Conservation (phyloP, 2,797 vertebrate genomes). For the Macropus fuliginosus region DNA sequence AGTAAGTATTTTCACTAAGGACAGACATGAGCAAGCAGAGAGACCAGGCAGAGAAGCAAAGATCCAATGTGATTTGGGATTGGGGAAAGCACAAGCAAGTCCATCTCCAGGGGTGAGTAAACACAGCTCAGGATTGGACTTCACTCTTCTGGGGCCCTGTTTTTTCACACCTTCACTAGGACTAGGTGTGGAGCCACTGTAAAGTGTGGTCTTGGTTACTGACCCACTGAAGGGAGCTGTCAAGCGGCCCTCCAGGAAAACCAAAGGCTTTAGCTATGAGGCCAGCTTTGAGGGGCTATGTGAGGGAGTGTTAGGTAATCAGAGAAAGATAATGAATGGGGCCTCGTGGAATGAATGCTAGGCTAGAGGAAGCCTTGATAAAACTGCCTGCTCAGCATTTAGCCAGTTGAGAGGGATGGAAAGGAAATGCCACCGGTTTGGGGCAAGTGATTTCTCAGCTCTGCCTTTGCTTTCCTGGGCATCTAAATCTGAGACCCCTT, state of each 20-base stretch:
- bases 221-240: background rate
- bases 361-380: background rate
- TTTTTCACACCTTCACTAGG: slow-evolving; percentile 50
- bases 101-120: slow-evolving; percentile 1
- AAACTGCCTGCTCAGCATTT: background rate
- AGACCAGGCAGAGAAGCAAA: slow-evolving; percentile 16
- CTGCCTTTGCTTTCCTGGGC: background rate
- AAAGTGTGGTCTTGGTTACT: background rate
- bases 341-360: background rate
- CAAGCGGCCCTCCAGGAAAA: slow-evolving; percentile 2
- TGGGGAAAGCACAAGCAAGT: slow-evolving; percentile 26
- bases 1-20: background rate
- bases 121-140: background rate
- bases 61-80: slow-evolving; percentile 8
- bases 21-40: background rate
- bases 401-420: accelerated
- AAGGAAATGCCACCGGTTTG: background rate
- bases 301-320: background rate
- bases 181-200: slow-evolving; percentile 44
- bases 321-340: background rate
- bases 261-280: background rate
- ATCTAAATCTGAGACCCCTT: slow-evolving; percentile 27
- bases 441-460: background rate
- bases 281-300: background rate
- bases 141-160: background rate